Evolutionary conservation across 53 echinoderm and acorn worm genomes (phyloP).

Genomic region (Paracentrotus lividus): DNA sequence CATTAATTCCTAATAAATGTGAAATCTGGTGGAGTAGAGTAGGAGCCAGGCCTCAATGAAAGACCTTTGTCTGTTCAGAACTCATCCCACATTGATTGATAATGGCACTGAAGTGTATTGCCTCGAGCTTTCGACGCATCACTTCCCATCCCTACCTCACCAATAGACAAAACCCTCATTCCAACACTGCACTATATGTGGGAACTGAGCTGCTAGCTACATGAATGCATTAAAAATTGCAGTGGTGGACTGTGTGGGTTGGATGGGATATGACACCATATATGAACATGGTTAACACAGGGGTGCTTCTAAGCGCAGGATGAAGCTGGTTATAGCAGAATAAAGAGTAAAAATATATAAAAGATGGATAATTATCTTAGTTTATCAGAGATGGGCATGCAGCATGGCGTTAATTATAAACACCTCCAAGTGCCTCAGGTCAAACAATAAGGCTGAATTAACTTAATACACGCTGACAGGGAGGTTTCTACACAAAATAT

Average conservation of each 20-base stretch:
- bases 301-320: conserved; percentile 6
- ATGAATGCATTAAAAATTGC: neutral
- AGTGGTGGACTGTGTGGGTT: neutral
- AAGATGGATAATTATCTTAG: conserved; percentile 37
- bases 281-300: neutral
- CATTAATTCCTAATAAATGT: conserved; percentile 59
- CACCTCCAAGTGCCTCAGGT: conserved; percentile 17
- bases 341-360: conserved; percentile 11
- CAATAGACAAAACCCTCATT: neutral
- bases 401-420: conserved; percentile 27
- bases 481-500: neutral
- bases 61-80: conserved; percentile 33
- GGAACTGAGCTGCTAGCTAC: neutral
- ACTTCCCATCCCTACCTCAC: neutral
- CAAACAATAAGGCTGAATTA: neutral
- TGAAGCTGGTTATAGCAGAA: conserved; percentile 22
- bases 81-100: conserved; percentile 49
- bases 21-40: conserved; percentile 26
- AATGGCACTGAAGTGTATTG: conserved; percentile 54
- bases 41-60: conserved; percentile 16
- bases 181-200: neutral
- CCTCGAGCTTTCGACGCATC: conserved; percentile 20
- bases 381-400: neutral
- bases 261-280: neutral
- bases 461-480: neutral